These are phyloP conservation scores for Eolophus roseicapilla DNA, from an alignment of 2,113 vertebrate species.

Conservation along the genomic window DNA sequence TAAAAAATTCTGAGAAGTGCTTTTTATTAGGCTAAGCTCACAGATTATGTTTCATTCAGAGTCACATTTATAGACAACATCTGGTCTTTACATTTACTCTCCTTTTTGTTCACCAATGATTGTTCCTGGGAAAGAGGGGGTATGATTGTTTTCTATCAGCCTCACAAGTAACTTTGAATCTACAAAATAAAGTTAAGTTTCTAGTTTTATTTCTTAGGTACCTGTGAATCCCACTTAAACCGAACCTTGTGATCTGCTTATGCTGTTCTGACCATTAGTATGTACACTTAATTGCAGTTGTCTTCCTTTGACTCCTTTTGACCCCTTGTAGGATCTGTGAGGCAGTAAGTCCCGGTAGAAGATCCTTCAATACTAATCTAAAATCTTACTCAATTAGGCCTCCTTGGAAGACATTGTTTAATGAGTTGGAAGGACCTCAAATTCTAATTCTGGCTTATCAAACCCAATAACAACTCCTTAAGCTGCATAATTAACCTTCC, in stretches of 20 bases:
- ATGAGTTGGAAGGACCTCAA: constrained; percentile 20
- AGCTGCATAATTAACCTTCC: constrained; percentile 6
- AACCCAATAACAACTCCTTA: not conserved
- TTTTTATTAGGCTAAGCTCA: constrained; percentile 47
- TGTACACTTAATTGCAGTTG: not conserved
- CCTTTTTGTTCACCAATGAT: not conserved
- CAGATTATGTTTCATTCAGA: constrained; percentile 39
- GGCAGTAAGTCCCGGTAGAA: not conserved
- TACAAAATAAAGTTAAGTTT: not conserved
- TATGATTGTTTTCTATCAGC: not conserved
- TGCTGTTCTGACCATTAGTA: not conserved
- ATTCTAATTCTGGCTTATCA: constrained; percentile 19
- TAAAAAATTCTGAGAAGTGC: constrained; percentile 42
- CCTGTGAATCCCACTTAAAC: not conserved
- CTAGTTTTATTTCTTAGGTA: not conserved
- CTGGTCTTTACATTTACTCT: constrained; percentile 14
- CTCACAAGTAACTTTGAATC: not conserved
- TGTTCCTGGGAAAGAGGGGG: not conserved
- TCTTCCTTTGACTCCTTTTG: not conserved
- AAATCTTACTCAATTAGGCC: constrained; percentile 24
- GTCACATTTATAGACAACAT: constrained; percentile 31
- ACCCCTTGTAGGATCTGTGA: not conserved
- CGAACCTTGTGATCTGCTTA: not conserved
- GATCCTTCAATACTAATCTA: not conserved
- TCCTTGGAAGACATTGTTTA: not conserved